Evolutionary conservation across 2,797 vertebrate genomes (phyloP), one percentile per base, ranked within the genome.

Genomic region (Perodicticus potto): DNA sequence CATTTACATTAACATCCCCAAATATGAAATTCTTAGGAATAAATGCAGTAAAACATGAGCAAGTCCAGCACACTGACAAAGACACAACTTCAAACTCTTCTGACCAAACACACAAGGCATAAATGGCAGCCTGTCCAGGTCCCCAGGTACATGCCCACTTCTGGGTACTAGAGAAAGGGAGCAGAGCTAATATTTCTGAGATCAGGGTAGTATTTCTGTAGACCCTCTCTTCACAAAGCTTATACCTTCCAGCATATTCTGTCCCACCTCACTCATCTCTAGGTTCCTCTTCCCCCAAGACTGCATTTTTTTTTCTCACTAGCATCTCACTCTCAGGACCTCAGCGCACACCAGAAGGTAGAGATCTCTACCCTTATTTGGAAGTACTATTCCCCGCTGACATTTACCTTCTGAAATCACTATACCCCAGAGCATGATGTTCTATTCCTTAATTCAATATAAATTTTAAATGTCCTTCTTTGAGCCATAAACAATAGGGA

Each of bases 391-490:
- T 72, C 23, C 37, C 29, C 40, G n/a, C 12, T 59, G 59, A n/a
- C 32, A 90, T 92, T 95, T 87, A 72, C 83, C 55, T 90, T 80
- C 67, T 84, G 78, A 92, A 96, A 87, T 85, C 72, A 85, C 43
- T n/a, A 22, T 40, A 53, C 23, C n/a, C 72, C 63, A 74, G 65
- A 81, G 77, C 59, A 85, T 29, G 59, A 67, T 72, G 23, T 81
- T 78, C 92, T 84, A 23, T 92, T 23, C 22, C 53, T 94, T 84
- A 61, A 65, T 65, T 95, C 89, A 94, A 87, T 65, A 86, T 80
- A 67, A 53, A 87, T 45, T 88, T 90, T 84, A 80, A 84, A 65
- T 87, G 61, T 87, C 59, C 73, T 87, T 86, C 43, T 86, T 86
- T 49, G 67, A 84, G 45, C n/a, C 59, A 85, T 49, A 83, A 92